These are phyloP conservation scores for Druon quercuslanigerum DNA, from an alignment of 1,140 invertebrate genomes.

Conservation along the genomic window DNA sequence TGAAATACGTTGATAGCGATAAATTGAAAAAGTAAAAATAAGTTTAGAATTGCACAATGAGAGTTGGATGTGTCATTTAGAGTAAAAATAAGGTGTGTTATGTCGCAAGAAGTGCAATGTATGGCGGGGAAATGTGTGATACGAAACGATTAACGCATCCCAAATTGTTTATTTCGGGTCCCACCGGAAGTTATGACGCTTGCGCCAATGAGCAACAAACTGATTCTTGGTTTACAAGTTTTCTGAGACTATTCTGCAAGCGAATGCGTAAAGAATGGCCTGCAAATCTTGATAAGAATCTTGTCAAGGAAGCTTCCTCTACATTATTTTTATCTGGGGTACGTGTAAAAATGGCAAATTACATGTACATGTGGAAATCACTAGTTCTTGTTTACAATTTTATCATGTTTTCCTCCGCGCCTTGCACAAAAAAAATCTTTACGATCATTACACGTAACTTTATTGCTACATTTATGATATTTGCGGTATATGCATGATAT, in stretches of 20 bases:
- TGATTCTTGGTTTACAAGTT: conserved; percentile 43
- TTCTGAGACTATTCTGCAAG: conserved; percentile 51
- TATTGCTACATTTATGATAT: conserved; percentile 33
- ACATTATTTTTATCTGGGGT: conserved; percentile 50
- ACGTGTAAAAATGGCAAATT: conserved; percentile 45
- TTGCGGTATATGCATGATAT: conserved; percentile 8
- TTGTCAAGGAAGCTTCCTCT: conserved; percentile 47
- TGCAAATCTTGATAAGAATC: conserved; percentile 50
- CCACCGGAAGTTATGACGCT: conserved; percentile 43
- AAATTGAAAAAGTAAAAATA: too few species aligned
- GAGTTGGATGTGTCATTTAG: conserved; percentile 15
- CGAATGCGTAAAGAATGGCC: conserved; percentile 53
- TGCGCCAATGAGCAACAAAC: conserved; percentile 40
- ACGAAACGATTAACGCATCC: conserved; percentile 47
- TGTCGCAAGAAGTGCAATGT: not conserved
- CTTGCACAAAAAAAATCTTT: conserved; percentile 35
- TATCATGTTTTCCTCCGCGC: conserved; percentile 17
- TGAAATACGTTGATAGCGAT: too few species aligned
- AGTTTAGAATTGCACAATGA: not conserved
- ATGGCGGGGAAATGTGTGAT: conserved; percentile 33
- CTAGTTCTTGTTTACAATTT: conserved; percentile 25
- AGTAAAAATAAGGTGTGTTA: conserved; percentile 1
- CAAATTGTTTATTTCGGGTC: conserved; percentile 50
- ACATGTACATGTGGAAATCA: not conserved
- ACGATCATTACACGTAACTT: not conserved